These are phyloP conservation scores for Hirtodrosophila confusa DNA, from an alignment of 2,888 invertebrate genomes.

Conservation along the genomic window DNA sequence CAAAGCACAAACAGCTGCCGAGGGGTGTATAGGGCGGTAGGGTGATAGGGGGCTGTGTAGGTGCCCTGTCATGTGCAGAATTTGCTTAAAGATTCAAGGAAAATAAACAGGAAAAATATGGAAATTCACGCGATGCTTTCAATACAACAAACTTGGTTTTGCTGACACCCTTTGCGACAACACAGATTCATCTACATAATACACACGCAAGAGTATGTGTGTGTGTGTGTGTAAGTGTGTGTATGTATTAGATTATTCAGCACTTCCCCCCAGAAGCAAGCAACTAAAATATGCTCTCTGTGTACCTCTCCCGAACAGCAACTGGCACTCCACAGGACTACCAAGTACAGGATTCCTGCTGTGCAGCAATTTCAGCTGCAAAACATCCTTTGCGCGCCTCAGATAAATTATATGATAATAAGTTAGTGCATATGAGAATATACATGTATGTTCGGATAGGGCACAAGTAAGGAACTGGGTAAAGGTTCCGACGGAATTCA, in stretches of 20 bases:
- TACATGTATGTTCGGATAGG: slow-evolving; percentile 13
- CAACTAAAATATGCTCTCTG: slow-evolving; percentile 55
- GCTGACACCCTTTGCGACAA: slow-evolving; percentile 24
- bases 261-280: slow-evolving; percentile 32
- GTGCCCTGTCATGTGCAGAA: slow-evolving; percentile 46
- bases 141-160: slow-evolving; percentile 54
- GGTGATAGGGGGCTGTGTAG: slow-evolving; percentile 3
- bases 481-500: slow-evolving; percentile 5
- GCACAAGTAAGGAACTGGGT: background rate
- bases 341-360: slow-evolving; percentile 33
- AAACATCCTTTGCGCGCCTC: slow-evolving; percentile 17
- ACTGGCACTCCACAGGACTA: slow-evolving; percentile 4
- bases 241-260: slow-evolving; percentile 57
- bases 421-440: slow-evolving; percentile 20
- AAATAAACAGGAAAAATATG: slow-evolving; percentile 33
- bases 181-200: slow-evolving; percentile 24
- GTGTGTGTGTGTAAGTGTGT: slow-evolving; percentile 11
- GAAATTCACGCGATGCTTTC: slow-evolving; percentile 56
- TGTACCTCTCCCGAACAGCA: slow-evolving; percentile 4
- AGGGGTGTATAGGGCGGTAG: background rate
- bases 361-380: slow-evolving; percentile 52
- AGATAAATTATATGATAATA: slow-evolving; percentile 60
- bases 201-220: background rate
- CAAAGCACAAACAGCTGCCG: slow-evolving; percentile 28
- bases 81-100: slow-evolving; percentile 4